Evolutionary conservation across 2,113 vertebrate species (phyloP), one percentile per base, ranked within the genome.

Genomic region (Gila orcuttii): DNA sequence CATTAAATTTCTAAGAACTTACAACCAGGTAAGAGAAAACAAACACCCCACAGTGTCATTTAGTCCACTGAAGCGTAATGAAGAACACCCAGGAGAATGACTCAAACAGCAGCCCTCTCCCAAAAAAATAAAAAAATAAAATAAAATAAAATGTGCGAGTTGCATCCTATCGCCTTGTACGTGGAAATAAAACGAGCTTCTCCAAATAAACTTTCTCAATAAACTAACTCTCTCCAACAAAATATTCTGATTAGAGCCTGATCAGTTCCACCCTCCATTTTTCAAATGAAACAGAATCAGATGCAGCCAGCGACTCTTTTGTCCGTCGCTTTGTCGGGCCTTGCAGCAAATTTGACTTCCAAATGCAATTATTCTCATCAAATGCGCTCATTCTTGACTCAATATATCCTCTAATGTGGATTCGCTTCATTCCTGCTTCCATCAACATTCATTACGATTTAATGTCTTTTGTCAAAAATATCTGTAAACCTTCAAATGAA

Each of bases 401-500:
- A 10, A 80, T 59, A 64, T 47, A 45, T 64, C 36, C 79, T 68
- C 36, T 81, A 81, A 81, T 47, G 39, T 64, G 64, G 9, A 69
- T 83, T 73, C 36, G 68, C 66, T 81, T 68, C 4, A 21, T 21
- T 81, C n/a, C 60, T 42, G 19, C 25, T 73, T 73, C 64, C 68
- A 47, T 83, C 82, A 74, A 59, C 82, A 83, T 73, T 83, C 82
- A 83, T 73, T 82, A 68, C 45, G 21, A 33, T 57, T 73, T 36
- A 69, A 82, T 83, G 66, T 73, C 68, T 73, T 57, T 73, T 25
- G 66, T 71, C 15, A 7, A 42, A 73, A 73, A 39, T 57, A 83
- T 79, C 77, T 89, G 59, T 83, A 89, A 86, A 86, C 84, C 45
- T 55, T 62, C 84, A 89, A 85, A 80, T 87, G 91, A 83, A 88